Conservation (phyloP, 2,797 vertebrate species). For the Lophotriccus pileatus region DNA sequence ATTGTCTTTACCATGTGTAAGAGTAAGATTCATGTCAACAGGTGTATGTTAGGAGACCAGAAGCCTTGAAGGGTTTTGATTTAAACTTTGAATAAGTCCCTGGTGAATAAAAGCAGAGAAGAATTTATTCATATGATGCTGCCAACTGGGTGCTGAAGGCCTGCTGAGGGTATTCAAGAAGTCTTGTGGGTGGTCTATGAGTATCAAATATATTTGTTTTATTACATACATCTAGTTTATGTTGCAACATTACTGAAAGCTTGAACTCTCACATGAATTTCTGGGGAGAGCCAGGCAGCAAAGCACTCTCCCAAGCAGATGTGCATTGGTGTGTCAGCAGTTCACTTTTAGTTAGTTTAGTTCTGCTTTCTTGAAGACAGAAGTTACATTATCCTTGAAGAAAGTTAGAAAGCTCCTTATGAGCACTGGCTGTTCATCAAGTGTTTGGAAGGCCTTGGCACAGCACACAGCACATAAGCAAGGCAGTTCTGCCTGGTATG, state of each 20-base stretch:
- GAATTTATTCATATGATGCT: neutral
- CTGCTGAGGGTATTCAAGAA: neutral
- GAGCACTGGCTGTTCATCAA: accelerated
- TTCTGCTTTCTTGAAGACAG: neutral
- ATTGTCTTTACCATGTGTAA: neutral
- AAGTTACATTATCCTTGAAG: accelerated
- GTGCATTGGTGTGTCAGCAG: neutral
- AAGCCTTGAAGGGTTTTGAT: neutral
- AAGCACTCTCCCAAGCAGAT: neutral
- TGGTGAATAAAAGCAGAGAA: neutral
- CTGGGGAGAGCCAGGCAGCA: neutral
- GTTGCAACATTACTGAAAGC: neutral
- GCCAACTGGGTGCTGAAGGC: neutral
- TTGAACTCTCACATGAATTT: neutral
- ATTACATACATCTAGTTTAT: neutral
- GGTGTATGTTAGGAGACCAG: neutral
- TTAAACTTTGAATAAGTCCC: neutral
- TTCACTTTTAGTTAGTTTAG: neutral
- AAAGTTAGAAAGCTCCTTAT: neutral
- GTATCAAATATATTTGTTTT: neutral
- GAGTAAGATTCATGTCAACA: neutral
- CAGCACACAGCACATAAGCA: neutral
- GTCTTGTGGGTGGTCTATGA: neutral
- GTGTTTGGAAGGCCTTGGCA: neutral
- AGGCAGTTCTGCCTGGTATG: neutral